A percentile compares a stretch with the other conserved stretches of the same genome.
These are phyloP conservation scores for Megalonaias nervosa DNA, from an alignment of 1,140 invertebrate species.

Conservation along the genomic window DNA sequence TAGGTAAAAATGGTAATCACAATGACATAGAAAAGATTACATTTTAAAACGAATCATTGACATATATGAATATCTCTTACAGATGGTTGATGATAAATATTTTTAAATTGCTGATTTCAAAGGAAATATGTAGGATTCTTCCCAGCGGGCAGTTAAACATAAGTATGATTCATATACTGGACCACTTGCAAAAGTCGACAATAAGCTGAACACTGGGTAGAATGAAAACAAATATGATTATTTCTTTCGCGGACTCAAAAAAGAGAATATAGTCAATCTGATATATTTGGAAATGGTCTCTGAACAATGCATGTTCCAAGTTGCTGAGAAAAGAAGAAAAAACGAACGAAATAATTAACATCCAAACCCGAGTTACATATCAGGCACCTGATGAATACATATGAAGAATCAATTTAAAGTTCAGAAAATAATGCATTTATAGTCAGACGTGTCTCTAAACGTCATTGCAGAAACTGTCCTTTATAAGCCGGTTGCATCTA, in stretches of 20 bases:
- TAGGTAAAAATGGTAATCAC: too few relatives aligned
- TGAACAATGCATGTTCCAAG: conserved; percentile 50
- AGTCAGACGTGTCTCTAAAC: not conserved
- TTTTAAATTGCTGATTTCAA: too few relatives aligned
- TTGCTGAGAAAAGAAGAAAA: conserved; percentile 42
- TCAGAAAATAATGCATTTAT: not conserved
- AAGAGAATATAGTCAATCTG: conserved; percentile 50
- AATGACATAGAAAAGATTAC: too few relatives aligned
- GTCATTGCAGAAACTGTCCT: not conserved
- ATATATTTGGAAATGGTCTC: conserved; percentile 62
- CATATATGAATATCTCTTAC: too few relatives aligned
- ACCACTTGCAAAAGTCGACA: conserved; percentile 54
- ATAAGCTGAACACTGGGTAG: conserved; percentile 58
- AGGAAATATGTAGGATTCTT: too few relatives aligned
- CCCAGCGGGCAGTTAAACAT: conserved; percentile 12
- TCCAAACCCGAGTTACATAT: too few relatives aligned
- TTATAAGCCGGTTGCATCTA: too few relatives aligned
- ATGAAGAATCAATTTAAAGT: not conserved
- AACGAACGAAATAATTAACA: not conserved
- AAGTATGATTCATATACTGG: conserved; percentile 58
- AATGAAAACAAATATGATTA: conserved; percentile 52
- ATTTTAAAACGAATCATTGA: too few relatives aligned
- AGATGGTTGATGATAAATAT: too few relatives aligned
- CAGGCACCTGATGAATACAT: not conserved
- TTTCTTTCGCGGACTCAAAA: conserved; percentile 58